phyloP scores from a whole-genome alignment of 2,888 invertebrate species.

The Scaptomyza cyrtandrae region DNA sequence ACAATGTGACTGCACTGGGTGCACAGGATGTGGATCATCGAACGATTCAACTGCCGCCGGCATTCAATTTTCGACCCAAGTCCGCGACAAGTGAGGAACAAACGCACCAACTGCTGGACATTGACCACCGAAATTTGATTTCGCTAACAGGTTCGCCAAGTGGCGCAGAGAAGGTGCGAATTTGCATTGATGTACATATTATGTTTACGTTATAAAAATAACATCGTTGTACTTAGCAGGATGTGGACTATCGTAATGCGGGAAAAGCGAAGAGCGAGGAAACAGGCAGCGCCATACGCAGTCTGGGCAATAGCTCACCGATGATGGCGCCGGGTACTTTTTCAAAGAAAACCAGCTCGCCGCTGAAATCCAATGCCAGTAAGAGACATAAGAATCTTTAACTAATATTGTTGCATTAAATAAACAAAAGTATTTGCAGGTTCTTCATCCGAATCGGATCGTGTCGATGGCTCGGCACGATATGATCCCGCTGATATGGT shows the following conservation, averaged over 20 bases:
- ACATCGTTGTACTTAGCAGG: conserved; percentile 56
- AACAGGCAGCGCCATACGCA: conserved; percentile 48
- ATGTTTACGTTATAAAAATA: not conserved
- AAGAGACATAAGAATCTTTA: conserved; percentile 35
- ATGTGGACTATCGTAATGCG: conserved; percentile 80
- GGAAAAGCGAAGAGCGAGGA: conserved; percentile 43
- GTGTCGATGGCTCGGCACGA: conserved; percentile 75
- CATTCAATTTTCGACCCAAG: conserved; percentile 81
- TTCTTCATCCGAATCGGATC: conserved; percentile 78
- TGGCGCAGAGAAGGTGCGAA: conserved; percentile 61
- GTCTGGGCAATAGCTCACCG: conserved; percentile 52
- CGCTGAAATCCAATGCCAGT: conserved; percentile 81
- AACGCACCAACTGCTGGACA: conserved; percentile 87
- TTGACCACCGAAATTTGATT: conserved; percentile 93
- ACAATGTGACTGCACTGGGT: conserved; percentile 79
- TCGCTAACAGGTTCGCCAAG: conserved; percentile 91
- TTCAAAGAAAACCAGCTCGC: conserved; percentile 64
- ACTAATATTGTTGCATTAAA: not conserved
- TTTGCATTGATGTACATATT: not conserved
- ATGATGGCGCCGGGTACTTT: conserved; percentile 68
- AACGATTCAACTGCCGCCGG: conserved; percentile 85
- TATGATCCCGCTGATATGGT: conserved; percentile 88
- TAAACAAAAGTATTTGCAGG: conserved; percentile 47
- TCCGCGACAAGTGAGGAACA: conserved; percentile 81
- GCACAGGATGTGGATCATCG: conserved; percentile 87